These are phyloP conservation scores for Mesorhabditis belari DNA, from an alignment of 2,888 invertebrate species.

Conservation along the genomic window DNA sequence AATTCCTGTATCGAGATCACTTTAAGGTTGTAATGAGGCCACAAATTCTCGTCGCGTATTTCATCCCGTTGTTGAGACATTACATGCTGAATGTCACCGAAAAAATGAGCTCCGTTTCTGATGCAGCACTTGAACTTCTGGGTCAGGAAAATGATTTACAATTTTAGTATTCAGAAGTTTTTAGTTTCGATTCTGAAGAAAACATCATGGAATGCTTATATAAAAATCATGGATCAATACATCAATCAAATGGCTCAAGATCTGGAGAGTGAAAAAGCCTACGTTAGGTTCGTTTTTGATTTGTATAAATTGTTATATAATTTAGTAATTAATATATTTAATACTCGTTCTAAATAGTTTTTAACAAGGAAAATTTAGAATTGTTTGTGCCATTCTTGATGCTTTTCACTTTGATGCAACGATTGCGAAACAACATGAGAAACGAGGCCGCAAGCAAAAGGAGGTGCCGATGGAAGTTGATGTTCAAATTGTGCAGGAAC, in stretches of 20 bases:
- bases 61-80: neutral
- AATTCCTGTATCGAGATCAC: too few species aligned
- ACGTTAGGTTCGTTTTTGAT: neutral
- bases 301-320: neutral
- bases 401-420: slow-evolving; percentile 77
- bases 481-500: slow-evolving; percentile 1
- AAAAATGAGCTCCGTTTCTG: slow-evolving; percentile 56
- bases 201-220: slow-evolving; percentile 57
- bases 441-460: neutral
- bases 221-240: slow-evolving; percentile 73
- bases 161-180: slow-evolving; percentile 16
- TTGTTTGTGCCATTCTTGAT: slow-evolving; percentile 68
- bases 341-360: neutral
- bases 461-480: slow-evolving; percentile 6
- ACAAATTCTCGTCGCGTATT: neutral
- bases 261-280: slow-evolving; percentile 69
- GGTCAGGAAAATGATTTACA: too few species aligned
- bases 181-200: slow-evolving; percentile 19
- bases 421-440: slow-evolving; percentile 4
- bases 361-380: slow-evolving; percentile 46
- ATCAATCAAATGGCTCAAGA: slow-evolving; percentile 69
- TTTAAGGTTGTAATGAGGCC: neutral
- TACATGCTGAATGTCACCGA: neutral
- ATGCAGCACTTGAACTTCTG: slow-evolving; percentile 67
- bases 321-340: neutral